phyloP scores from a whole-genome alignment of 2,113 vertebrate species.

The Antidorcas marsupialis region DNA sequence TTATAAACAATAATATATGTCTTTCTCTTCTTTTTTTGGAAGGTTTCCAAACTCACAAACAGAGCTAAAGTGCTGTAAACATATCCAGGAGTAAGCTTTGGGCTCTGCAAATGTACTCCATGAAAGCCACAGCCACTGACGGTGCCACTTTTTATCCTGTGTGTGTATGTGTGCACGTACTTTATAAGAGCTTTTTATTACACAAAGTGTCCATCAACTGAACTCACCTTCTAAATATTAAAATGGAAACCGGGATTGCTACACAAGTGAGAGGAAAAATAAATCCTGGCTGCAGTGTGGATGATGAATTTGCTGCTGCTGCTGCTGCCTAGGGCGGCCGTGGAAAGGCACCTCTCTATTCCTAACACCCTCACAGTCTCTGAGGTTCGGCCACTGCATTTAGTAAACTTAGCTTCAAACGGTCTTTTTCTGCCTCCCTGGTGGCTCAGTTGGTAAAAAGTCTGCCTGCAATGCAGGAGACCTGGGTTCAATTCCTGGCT shows the following conservation, averaged over 20 bases:
- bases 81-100: conserved; percentile 70
- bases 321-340: neutral
- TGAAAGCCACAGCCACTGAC: neutral
- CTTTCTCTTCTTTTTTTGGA: conserved; percentile 78
- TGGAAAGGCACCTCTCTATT: neutral
- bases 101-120: conserved; percentile 65
- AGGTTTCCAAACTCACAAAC: conserved; percentile 81
- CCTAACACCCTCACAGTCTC: neutral
- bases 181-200: conserved; percentile 73
- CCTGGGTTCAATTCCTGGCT: neutral
- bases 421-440: neutral
- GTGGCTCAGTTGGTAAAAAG: neutral
- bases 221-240: conserved; percentile 67
- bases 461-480: neutral
- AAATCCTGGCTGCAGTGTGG: conserved; percentile 7
- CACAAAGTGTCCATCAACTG: conserved; percentile 63
- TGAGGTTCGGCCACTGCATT: neutral
- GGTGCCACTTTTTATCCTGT: conserved; percentile 52
- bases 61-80: conserved; percentile 85
- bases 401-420: neutral
- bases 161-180: neutral
- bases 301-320: neutral
- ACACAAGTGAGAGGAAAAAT: conserved; percentile 34
- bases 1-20: conserved; percentile 91
- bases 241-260: conserved; percentile 45